phyloP scores from a whole-genome alignment of 2,113 vertebrate genomes.

The Euleptes europaea region DNA sequence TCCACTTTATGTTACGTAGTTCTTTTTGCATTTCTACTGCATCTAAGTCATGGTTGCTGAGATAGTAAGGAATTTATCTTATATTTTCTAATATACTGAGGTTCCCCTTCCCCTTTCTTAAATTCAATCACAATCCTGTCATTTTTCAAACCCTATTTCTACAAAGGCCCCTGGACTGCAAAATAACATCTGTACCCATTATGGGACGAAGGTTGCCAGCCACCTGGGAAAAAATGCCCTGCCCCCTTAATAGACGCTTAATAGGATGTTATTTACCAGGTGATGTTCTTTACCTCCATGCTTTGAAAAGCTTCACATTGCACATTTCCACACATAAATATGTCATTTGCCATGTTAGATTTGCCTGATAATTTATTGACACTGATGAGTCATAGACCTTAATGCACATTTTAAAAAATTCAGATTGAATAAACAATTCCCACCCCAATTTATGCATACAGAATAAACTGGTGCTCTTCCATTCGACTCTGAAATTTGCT shows the following conservation, averaged over 20 bases:
- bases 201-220: background rate
- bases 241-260: too few relatives aligned
- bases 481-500: background rate
- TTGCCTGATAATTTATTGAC: background rate
- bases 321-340: background rate
- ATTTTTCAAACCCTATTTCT: background rate
- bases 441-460: background rate
- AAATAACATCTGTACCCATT: background rate
- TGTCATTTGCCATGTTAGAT: background rate
- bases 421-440: background rate
- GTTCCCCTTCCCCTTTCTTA: constrained; percentile 4
- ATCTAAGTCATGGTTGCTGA: constrained; percentile 4
- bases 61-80: background rate
- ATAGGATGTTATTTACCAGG: too few relatives aligned
- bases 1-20: constrained; percentile 11
- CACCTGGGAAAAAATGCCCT: too few relatives aligned
- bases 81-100: constrained; percentile 28
- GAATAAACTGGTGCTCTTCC: background rate
- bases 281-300: too few relatives aligned
- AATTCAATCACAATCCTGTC: background rate
- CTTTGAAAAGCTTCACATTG: too few relatives aligned
- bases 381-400: background rate
- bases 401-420: background rate
- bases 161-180: background rate
- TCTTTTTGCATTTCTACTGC: constrained; percentile 17